Base-by-base conservation (phyloP, 1,140 invertebrate species). In the Hypothenemus hampei region DNA sequence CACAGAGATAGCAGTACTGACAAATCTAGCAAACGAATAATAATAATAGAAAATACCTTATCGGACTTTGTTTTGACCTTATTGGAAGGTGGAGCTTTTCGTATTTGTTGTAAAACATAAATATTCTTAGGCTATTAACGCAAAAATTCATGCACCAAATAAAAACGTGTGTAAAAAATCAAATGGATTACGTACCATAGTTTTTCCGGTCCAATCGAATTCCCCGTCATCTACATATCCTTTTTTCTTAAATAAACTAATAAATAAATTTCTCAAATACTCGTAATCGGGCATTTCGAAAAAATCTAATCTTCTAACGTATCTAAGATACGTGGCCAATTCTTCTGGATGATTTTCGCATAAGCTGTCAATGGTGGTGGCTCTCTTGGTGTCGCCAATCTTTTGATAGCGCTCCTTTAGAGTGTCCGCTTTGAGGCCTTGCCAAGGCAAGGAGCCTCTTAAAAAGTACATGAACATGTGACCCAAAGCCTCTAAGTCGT, bases 381-480 rank as follows among this genome's bases (percentile, higher is more conserved):
- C 91, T 67, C 95, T 81, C 76, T 99, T 99, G 57, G 95, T 98
- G 75, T 99, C 97, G 61, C 97, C 96, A 72, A 99, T 99, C 81
- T 98, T 98, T 79, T 99, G 94, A 80, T 99, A 99, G 71, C 97
- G 82, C 78, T 99, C 97, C 78, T 99, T 99, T 61, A 99, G 79
- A 66, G 95, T 99, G 74, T 99, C 95, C 60, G 97, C 97, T 80
- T 99, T 99, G 65, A 99, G 81, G 60, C 97, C 97, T 80, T 99
- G 97, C 97, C 97, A 99, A 51, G 97, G 97, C 73, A 99, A 81
- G 70, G 92, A 97, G 62, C 97, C 97, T 68, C 96, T 82, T 69
- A 99, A 80, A 78, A 99, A 99, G 80, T 99, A 99, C 96, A 99
- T 98, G 79, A 99, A 99, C 96, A 99, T 99, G 79, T 99, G 96